These are phyloP conservation scores for Cathartes aura DNA, from an alignment of 2,113 vertebrate species.

Conservation along the genomic window DNA sequence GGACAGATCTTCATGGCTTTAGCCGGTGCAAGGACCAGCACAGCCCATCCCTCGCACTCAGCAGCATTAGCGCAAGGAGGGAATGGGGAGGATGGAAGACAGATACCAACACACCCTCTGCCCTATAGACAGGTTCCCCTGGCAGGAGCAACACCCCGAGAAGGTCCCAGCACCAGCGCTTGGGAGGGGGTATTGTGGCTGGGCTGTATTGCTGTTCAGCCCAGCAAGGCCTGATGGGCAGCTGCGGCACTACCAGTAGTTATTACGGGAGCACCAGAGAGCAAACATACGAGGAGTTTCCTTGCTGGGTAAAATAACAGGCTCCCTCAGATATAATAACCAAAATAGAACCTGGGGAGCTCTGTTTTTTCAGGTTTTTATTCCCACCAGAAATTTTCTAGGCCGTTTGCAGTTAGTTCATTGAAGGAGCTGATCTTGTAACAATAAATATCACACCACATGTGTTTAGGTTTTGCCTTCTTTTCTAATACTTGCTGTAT, in stretches of 20 bases:
- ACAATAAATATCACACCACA: not conserved
- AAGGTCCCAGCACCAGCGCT: not conserved
- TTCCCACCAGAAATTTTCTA: slow-evolving; percentile 4
- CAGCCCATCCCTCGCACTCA: not conserved
- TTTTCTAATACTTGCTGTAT: not conserved
- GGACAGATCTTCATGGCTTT: not conserved
- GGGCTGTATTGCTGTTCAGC: not conserved
- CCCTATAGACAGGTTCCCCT: not conserved
- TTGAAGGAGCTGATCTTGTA: not conserved
- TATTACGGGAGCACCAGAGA: not conserved
- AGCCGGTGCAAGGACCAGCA: not conserved
- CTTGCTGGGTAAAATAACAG: not conserved
- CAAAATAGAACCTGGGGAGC: not conserved
- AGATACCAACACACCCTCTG: not conserved
- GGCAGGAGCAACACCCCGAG: fast-evolving
- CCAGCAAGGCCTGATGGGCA: fast-evolving
- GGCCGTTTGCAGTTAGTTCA: not conserved
- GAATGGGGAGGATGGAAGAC: not conserved
- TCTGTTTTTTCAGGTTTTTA: slow-evolving; percentile 52
- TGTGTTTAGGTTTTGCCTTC: not conserved
- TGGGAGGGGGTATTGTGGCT: not conserved
- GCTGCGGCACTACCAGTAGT: not conserved
- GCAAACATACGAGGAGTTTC: not conserved
- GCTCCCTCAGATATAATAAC: not conserved
- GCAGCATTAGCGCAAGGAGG: fast-evolving